Base-by-base conservation (phyloP, 2,888 invertebrate species). In the Mystacides longicornis region DNA sequence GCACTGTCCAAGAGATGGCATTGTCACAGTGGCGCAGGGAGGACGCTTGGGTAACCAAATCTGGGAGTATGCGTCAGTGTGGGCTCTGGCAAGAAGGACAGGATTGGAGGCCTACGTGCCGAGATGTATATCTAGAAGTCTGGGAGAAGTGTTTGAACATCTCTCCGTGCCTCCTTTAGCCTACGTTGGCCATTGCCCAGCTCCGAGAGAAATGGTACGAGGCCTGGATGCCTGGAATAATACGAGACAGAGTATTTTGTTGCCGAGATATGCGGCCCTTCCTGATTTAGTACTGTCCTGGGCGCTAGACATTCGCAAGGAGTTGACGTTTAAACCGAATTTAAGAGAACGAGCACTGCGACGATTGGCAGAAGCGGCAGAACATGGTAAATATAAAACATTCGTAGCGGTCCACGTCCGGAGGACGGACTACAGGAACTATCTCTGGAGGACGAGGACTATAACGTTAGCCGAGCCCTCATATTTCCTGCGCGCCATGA, bases 361-460 rank as follows among this genome's bases (percentile, higher is more conserved):
- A 57, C 68, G 75, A 51, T 67, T 66, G 54, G 66, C 68, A 43
- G 65, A 66, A 23, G 66, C 68, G 3, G 59, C 63, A 43, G 64
- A 65, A 43, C 65, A 65, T 57, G 49, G 52, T 4, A 18, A 18
- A 16, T 33, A n/a, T 22, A 5, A 67, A 49, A 53, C 21, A 42
- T 58, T 31, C 68, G 73, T 81, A 16, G 79, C 79, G 49, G 71
- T 81, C 42, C 81, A 81, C 61, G 75, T 81, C 5, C 67, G 81
- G 49, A 68, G 81, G 54, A 80, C 80, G 1, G 81, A 81, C 65
- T 81, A 80, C 64, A 69, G 76, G 27, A 71, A 72, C 54, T 80
- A 79, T 64, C 66, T 81, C 20, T 76, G 75, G 73, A 69, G 74
- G 55, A 79, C 78, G 61, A 67, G 76, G 51, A 69, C 72, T 42